Conservation (phyloP, 2,113 vertebrate genomes). For the Hemicordylus capensis region DNA sequence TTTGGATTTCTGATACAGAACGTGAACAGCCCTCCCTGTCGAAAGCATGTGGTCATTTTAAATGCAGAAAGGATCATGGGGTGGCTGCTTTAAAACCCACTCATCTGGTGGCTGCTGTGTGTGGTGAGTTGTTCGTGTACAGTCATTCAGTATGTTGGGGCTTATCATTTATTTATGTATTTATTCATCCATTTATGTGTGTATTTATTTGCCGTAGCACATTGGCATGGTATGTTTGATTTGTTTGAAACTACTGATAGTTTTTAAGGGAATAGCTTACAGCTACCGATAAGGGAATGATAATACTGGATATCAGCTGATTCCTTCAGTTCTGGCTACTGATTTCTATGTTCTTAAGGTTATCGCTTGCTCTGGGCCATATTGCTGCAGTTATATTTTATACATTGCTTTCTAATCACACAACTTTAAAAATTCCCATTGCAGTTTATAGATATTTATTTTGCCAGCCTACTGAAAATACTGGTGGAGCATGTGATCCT, state of each 20-base stretch:
- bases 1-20: not conserved
- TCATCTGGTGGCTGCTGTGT: not conserved
- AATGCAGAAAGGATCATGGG: not conserved
- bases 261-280: conserved; percentile 10
- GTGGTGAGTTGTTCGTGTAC: not conserved
- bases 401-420: conserved; percentile 3
- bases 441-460: conserved; percentile 21
- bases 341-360: conserved; percentile 23
- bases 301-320: conserved; percentile 22
- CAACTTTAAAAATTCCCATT: conserved; percentile 10
- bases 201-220: not conserved
- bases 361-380: conserved; percentile 29
- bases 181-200: no score
- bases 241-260: not conserved
- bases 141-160: no score
- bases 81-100: not conserved
- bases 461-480: not conserved
- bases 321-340: conserved; percentile 41
- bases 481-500: conserved; percentile 14
- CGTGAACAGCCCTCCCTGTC: not conserved
- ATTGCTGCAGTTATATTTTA: not conserved
- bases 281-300: not conserved
- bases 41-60: not conserved
- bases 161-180: no score
- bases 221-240: not conserved